Conservation (phyloP, 2,888 invertebrate species). For the Lamellibrachia satsuma region DNA sequence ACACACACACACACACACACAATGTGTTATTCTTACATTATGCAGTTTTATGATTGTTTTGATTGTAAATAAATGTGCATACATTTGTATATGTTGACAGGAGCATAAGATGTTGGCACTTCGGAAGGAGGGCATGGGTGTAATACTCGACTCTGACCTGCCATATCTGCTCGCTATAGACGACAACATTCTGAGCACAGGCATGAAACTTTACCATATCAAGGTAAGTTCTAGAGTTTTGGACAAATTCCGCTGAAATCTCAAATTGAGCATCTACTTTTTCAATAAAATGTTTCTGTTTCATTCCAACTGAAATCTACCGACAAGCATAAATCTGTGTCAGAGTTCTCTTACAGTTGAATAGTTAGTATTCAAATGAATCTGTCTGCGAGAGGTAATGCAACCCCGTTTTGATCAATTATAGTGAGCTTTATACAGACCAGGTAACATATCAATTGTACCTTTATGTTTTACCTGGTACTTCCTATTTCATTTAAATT, state of each 20-base stretch:
- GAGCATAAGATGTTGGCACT: slow-evolving; percentile 88
- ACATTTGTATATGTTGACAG: slow-evolving; percentile 68
- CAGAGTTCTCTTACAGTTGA: neutral
- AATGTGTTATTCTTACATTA: neutral
- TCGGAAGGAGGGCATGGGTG: slow-evolving; percentile 83
- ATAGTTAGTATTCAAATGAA: neutral
- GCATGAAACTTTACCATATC: slow-evolving; percentile 45
- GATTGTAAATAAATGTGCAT: too few species aligned
- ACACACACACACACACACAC: neutral
- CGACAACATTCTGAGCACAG: slow-evolving; percentile 44
- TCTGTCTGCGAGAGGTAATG: too few species aligned
- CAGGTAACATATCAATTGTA: too few species aligned
- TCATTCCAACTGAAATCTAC: neutral
- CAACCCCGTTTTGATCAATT: too few species aligned
- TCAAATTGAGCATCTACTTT: neutral
- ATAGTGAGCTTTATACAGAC: too few species aligned
- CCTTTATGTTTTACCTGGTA: too few species aligned
- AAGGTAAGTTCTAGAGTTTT: slow-evolving; percentile 35
- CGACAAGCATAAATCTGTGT: neutral
- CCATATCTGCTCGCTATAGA: slow-evolving; percentile 45
- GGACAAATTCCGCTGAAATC: neutral
- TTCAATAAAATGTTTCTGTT: neutral
- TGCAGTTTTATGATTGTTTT: neutral
- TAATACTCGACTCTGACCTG: slow-evolving; percentile 69
- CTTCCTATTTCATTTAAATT: too few species aligned